These are phyloP conservation scores for Ernsta delagoae DNA, from an alignment of 2,888 invertebrate genomes.

Conservation along the genomic window DNA sequence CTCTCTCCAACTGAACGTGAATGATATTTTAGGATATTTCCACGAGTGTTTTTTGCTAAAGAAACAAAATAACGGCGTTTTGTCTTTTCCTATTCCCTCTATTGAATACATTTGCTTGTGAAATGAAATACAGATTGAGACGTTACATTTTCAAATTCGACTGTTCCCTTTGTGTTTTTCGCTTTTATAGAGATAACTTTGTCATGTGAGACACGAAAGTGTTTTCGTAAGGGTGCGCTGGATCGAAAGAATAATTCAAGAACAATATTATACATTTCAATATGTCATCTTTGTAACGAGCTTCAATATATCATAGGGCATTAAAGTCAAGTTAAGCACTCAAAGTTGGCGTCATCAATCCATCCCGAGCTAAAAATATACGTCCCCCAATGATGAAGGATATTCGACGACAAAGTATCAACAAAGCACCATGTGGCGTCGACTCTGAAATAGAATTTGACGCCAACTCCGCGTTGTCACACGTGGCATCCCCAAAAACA, in stretches of 20 bases:
- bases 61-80: conserved; percentile 67
- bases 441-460: conserved; percentile 70
- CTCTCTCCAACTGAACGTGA: conserved; percentile 45
- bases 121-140: conserved; percentile 62
- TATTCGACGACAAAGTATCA: conserved; percentile 80
- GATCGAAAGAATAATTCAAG: conserved; percentile 58
- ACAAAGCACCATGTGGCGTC: conserved; percentile 73
- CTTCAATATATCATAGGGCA: conserved; percentile 69
- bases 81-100: conserved; percentile 62
- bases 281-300: conserved; percentile 59
- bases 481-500: conserved; percentile 80
- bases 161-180: conserved; percentile 50
- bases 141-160: conserved; percentile 56
- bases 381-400: conserved; percentile 75
- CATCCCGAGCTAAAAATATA: conserved; percentile 69
- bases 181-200: conserved; percentile 47
- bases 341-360: conserved; percentile 71
- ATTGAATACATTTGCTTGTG: conserved; percentile 66
- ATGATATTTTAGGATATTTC: conserved; percentile 60
- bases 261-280: conserved; percentile 58
- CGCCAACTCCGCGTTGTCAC: conserved; percentile 66
- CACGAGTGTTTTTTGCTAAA: conserved; percentile 59
- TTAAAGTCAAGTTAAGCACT: conserved; percentile 73
- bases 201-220: conserved; percentile 49
- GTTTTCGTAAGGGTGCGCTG: conserved; percentile 42